Evolutionary conservation across 2,113 vertebrate species (phyloP).

Genomic region (Felis catus): DNA sequence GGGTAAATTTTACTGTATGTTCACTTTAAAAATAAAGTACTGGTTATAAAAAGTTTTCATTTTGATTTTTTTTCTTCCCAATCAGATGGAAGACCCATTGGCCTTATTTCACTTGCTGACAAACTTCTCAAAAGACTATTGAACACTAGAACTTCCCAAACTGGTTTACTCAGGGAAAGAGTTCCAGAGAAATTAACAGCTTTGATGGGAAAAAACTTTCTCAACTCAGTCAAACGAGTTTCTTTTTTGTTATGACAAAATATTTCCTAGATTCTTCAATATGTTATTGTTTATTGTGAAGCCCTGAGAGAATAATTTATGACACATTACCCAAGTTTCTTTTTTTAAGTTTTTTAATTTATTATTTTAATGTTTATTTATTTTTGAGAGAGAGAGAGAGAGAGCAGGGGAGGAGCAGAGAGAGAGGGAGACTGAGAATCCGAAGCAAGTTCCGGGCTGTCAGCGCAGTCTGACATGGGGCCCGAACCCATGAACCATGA

Average conservation of each 20-base stretch:
- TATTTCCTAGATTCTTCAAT: not conserved
- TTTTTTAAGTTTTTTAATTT: no score
- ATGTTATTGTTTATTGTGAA: not conserved
- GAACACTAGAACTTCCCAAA: slow-evolving; percentile 4
- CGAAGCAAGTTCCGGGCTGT: no score
- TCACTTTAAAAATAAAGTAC: not conserved
- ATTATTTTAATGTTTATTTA: no score
- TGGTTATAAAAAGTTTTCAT: not conserved
- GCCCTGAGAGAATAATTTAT: not conserved
- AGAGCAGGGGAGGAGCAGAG: no score
- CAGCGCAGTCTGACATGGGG: no score
- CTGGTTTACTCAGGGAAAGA: not conserved
- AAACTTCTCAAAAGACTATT: not conserved
- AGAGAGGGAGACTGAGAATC: no score
- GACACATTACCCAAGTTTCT: not conserved
- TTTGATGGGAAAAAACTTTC: not conserved
- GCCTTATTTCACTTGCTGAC: not conserved
- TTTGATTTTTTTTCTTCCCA: not conserved
- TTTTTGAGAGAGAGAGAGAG: no score
- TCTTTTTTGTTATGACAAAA: not conserved
- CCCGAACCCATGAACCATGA: no score
- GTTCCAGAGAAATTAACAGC: slow-evolving; percentile 19
- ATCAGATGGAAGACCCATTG: not conserved
- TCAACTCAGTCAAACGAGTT: not conserved
- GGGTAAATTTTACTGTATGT: not conserved